Conservation (phyloP, 2,797 vertebrate genomes). For the Morus bassanus region DNA sequence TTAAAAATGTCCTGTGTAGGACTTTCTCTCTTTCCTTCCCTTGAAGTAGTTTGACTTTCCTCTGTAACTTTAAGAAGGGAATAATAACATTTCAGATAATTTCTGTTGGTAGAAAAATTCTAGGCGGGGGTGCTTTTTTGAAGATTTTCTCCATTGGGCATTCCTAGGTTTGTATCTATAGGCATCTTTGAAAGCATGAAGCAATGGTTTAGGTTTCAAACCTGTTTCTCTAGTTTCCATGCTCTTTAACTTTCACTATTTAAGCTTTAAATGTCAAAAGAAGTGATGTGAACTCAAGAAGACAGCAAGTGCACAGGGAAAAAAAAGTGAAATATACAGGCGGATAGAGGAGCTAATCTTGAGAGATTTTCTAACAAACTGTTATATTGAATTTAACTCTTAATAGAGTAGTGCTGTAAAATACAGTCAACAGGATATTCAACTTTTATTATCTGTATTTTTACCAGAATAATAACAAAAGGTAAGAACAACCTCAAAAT, state of each 20-base stretch:
- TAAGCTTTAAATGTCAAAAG: slow-evolving; percentile 62
- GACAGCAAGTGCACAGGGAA: neutral
- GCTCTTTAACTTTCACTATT: slow-evolving; percentile 56
- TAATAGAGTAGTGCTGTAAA: neutral
- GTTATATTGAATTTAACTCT: neutral
- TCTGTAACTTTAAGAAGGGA: neutral
- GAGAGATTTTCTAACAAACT: neutral
- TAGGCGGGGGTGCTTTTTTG: neutral
- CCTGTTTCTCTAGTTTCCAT: slow-evolving; percentile 25
- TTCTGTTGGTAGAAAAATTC: slow-evolving; percentile 7
- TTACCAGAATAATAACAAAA: neutral
- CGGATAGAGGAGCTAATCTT: neutral
- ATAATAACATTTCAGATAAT: neutral
- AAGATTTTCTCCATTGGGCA: neutral
- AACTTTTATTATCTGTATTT: neutral
- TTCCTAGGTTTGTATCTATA: neutral
- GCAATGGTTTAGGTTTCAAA: slow-evolving; percentile 12
- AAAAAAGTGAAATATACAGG: neutral
- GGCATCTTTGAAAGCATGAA: slow-evolving; percentile 37
- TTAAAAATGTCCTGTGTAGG: neutral
- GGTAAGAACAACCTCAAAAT: neutral
- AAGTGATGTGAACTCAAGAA: slow-evolving; percentile 37
- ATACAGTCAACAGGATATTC: neutral
- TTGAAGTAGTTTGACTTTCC: neutral
- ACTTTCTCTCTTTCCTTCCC: neutral